These are phyloP conservation scores for Andinoacara biseriatus DNA, from an alignment of 2,113 vertebrate genomes.

Conservation along the genomic window DNA sequence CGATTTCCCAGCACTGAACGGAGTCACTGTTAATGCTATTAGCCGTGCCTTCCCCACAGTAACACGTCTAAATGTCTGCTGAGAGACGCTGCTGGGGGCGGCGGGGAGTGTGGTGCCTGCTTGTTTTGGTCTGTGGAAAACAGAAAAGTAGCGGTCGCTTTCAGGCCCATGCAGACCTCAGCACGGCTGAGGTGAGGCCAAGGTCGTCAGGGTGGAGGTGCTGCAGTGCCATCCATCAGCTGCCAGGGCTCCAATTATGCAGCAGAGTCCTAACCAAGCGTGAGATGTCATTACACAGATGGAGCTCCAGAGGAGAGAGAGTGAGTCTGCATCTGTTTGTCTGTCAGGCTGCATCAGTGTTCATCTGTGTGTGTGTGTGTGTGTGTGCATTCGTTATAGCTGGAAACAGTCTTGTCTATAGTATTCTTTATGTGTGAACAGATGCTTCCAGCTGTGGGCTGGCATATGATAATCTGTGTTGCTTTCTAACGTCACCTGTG, in stretches of 20 bases:
- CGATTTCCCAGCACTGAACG: not conserved
- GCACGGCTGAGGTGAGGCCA: slow-evolving; percentile 28
- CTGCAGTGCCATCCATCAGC: slow-evolving; percentile 52
- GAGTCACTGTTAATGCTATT: not conserved
- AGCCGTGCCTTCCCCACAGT: not conserved
- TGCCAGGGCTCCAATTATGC: slow-evolving; percentile 56
- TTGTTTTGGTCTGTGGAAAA: not conserved
- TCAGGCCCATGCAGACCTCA: not conserved
- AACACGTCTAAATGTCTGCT: not conserved
- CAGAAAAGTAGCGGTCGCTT: not conserved
- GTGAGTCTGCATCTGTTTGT: slow-evolving; percentile 40
- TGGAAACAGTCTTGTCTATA: slow-evolving; percentile 1
- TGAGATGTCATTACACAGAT: slow-evolving; percentile 58
- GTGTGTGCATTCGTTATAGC: slow-evolving; percentile 9
- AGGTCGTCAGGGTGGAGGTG: slow-evolving; percentile 45
- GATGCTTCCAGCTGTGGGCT: slow-evolving; percentile 10
- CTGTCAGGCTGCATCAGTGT: slow-evolving; percentile 7
- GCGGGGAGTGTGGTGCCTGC: not conserved
- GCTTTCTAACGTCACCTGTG: slow-evolving; percentile 12
- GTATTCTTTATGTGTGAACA: slow-evolving; percentile 20
- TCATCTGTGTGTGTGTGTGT: not conserved
- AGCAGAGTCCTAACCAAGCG: slow-evolving; percentile 54
- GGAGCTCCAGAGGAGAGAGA: slow-evolving; percentile 34
- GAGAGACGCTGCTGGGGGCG: not conserved
- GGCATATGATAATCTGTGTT: slow-evolving; percentile 19